A percentile compares a stretch with the other conserved stretches of the same genome.
phyloP scores from a whole-genome alignment of 2,888 invertebrate species.

The Hydrotaea cyrtoneurina region DNA sequence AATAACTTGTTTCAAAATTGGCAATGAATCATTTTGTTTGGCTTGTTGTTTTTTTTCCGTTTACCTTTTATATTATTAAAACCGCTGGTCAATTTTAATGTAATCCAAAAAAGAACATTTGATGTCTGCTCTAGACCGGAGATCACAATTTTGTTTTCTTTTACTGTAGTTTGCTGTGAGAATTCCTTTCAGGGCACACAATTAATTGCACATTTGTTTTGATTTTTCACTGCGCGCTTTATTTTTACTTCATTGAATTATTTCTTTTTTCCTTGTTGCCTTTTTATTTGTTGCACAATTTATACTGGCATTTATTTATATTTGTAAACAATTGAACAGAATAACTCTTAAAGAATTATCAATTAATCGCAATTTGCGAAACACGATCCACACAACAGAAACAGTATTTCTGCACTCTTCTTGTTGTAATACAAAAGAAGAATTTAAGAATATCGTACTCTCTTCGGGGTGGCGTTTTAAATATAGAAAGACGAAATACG shows the following conservation, averaged over 20 bases:
- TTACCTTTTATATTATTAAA: slow-evolving; percentile 26
- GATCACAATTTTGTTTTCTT: neutral
- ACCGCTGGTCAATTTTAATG: slow-evolving; percentile 23
- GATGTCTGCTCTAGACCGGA: slow-evolving; percentile 4
- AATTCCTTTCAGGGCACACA: neutral
- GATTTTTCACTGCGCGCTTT: slow-evolving; percentile 5
- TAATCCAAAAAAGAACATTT: slow-evolving; percentile 54
- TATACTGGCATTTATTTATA: neutral
- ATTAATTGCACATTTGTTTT: slow-evolving; percentile 3
- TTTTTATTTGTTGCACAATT: slow-evolving; percentile 10
- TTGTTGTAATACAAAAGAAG: neutral
- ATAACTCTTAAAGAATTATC: slow-evolving; percentile 28
- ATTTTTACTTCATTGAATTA: neutral
- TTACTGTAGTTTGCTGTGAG: neutral
- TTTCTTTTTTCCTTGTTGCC: neutral
- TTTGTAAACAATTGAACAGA: neutral
- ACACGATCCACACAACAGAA: neutral
- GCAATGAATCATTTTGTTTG: neutral
- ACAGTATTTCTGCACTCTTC: neutral
- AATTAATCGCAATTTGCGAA: neutral
- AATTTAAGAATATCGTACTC: neutral
- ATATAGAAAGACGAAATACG: slow-evolving; percentile 1
- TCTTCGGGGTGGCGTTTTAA: neutral
- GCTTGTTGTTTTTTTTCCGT: neutral
- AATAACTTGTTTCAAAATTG: neutral